Evolutionary conservation across 2,113 vertebrate genomes (phyloP).

Genomic region (Mola mola): DNA sequence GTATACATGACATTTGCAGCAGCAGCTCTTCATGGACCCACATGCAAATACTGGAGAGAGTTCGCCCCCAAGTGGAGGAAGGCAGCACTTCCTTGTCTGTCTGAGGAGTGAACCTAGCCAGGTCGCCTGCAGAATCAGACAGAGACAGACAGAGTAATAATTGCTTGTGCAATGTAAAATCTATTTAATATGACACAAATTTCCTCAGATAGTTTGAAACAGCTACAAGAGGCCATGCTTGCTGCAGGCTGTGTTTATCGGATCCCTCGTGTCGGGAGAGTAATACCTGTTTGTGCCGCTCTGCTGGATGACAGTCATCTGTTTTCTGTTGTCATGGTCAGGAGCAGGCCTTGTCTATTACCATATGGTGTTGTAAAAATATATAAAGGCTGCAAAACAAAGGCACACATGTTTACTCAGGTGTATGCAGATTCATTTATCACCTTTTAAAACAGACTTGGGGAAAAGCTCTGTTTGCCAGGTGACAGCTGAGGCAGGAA

Average conservation of each 20-base stretch:
- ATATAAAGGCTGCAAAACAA: not conserved
- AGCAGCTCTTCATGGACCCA: not conserved
- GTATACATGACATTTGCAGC: not conserved
- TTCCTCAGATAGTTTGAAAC: slow-evolving; percentile 21
- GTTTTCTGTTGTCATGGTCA: slow-evolving; percentile 43
- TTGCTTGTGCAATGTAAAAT: slow-evolving; percentile 13
- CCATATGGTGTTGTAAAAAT: slow-evolving; percentile 28
- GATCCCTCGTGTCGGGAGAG: slow-evolving; percentile 6
- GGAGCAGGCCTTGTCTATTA: slow-evolving; percentile 20
- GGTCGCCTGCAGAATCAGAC: slow-evolving; percentile 20
- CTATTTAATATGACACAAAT: slow-evolving; percentile 18
- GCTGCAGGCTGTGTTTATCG: slow-evolving; percentile 31
- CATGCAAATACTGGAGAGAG: slow-evolving; percentile 55
- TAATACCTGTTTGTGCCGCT: slow-evolving; percentile 18
- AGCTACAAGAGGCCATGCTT: slow-evolving; percentile 7
- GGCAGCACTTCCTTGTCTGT: not conserved
- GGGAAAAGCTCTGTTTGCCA: slow-evolving; percentile 40
- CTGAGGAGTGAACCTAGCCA: not conserved
- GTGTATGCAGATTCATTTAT: not conserved
- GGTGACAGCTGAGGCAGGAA: slow-evolving; percentile 59
- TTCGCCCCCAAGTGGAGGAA: slow-evolving; percentile 79
- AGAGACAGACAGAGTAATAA: slow-evolving; percentile 19
- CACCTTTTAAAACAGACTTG: slow-evolving; percentile 18
- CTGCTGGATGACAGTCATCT: slow-evolving; percentile 37
- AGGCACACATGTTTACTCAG: not conserved